phyloP scores from a whole-genome alignment of 1,140 invertebrate genomes.

The Druon quercuslanigerum region DNA sequence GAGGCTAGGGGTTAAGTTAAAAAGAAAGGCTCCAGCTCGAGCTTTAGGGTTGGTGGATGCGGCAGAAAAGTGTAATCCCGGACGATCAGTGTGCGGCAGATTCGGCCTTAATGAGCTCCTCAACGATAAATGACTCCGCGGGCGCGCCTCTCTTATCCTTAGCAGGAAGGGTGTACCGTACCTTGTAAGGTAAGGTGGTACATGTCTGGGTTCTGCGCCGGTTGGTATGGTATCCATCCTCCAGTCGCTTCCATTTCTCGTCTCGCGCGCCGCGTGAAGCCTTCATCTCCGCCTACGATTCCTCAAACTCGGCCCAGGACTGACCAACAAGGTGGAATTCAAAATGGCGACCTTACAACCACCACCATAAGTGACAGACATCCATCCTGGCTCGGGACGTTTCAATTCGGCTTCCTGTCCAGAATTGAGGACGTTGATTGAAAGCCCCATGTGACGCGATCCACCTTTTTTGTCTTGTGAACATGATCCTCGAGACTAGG shows the following conservation, averaged over 20 bases:
- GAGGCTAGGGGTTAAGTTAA: slow-evolving; percentile 60
- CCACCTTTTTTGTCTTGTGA: not conserved
- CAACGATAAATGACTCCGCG: slow-evolving; percentile 72
- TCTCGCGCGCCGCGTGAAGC: slow-evolving; percentile 62
- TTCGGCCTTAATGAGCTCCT: slow-evolving; percentile 72
- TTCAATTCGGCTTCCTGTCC: slow-evolving; percentile 66
- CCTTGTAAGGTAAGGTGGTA: slow-evolving; percentile 59
- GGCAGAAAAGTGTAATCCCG: slow-evolving; percentile 68
- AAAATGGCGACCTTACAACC: slow-evolving; percentile 69
- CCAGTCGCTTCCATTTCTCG: slow-evolving; percentile 63
- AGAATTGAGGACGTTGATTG: slow-evolving; percentile 55
- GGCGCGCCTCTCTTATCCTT: slow-evolving; percentile 65
- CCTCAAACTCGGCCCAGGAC: slow-evolving; percentile 69
- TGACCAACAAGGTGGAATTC: slow-evolving; percentile 65
- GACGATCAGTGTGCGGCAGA: slow-evolving; percentile 70
- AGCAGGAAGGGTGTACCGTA: slow-evolving; percentile 62
- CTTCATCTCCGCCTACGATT: slow-evolving; percentile 75
- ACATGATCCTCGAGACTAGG: not conserved
- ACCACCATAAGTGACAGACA: slow-evolving; percentile 65
- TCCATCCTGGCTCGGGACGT: slow-evolving; percentile 65
- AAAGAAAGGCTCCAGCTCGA: not conserved
- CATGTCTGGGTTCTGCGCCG: slow-evolving; percentile 54
- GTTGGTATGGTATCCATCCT: slow-evolving; percentile 58
- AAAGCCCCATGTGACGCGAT: slow-evolving; percentile 28
- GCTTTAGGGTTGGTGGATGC: slow-evolving; percentile 48